Evolutionary conservation across 2,888 invertebrate genomes (phyloP), one percentile per base, ranked within the genome.

Genomic region (Drosophila prolongata): DNA sequence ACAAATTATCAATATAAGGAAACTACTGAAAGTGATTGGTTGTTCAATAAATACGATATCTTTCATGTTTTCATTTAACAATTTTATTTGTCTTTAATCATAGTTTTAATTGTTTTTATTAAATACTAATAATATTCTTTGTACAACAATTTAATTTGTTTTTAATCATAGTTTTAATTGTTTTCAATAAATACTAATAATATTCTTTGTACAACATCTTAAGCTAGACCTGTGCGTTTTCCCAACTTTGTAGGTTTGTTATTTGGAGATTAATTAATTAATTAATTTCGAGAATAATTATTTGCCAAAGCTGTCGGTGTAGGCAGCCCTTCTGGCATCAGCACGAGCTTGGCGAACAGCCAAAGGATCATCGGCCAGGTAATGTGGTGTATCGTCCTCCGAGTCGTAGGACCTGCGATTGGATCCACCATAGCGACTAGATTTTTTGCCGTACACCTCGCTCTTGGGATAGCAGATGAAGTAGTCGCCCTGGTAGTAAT

Each of bases 391-490:
- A 6, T 61, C 49, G 1, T 14, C 24, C 6, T 38, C 58, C 0
- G 55, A 14, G 0, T 50, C 50, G 16, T 59, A 59, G 35, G 85
- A 78, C 0, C 82, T 84, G 38, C 83, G 89, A 53, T 84, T 1
- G 61, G 13, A 1, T 11, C 60, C 42, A 34, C 54, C 66, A 6
- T 57, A 49, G 38, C 27, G 56, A 1, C 24, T 24, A n/a, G 30
- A 10, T 6, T 76, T 74, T 19, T 24, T 24, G 24, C 59, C 70
- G n/a, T 86, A 88, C 30, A 83, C 83, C 1, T 56, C 87, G 27
- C 76, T 80, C 70, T 87, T 83, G 24, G 83, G 87, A 67, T 83
- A 83, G 9, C 83, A 83, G 42, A 83, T 88, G 52, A 61, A 83
- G 54, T 76, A 69, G 44, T 83, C 83, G 10, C 58, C 55, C 2